These are phyloP conservation scores for Rhinoptilus africanus DNA, from an alignment of 2,113 vertebrate species.

Conservation along the genomic window DNA sequence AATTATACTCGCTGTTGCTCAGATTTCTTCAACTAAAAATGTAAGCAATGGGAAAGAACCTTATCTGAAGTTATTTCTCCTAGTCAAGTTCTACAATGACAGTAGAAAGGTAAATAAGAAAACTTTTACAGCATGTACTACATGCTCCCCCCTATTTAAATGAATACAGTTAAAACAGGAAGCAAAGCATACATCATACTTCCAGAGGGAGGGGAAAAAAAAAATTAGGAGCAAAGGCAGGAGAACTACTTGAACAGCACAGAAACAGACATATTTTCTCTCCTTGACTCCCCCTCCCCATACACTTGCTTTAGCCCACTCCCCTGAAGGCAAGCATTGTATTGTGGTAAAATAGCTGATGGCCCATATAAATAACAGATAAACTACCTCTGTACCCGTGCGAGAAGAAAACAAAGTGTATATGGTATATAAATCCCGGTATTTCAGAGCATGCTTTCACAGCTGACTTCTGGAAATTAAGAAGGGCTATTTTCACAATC, in stretches of 20 bases:
- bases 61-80: not conserved
- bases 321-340: not conserved
- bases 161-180: not conserved
- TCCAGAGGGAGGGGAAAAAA: not conserved
- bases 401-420: not conserved
- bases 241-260: not conserved
- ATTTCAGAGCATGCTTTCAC: not conserved
- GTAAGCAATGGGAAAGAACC: not conserved
- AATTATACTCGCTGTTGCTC: not conserved
- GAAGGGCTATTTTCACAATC: not conserved
- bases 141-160: not conserved
- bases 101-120: not conserved
- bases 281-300: not conserved
- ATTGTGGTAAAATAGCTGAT: not conserved
- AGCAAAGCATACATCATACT: not conserved
- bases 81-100: not conserved
- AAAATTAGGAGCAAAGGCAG: not conserved
- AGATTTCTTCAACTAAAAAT: not conserved
- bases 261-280: not conserved
- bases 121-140: not conserved
- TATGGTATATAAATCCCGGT: not conserved
- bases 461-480: not conserved
- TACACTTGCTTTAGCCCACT: not conserved
- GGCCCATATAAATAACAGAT: not conserved
- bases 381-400: not conserved